phyloP scores from a whole-genome alignment of 2,888 invertebrate genomes.

The Phymatocera aterrima region DNA sequence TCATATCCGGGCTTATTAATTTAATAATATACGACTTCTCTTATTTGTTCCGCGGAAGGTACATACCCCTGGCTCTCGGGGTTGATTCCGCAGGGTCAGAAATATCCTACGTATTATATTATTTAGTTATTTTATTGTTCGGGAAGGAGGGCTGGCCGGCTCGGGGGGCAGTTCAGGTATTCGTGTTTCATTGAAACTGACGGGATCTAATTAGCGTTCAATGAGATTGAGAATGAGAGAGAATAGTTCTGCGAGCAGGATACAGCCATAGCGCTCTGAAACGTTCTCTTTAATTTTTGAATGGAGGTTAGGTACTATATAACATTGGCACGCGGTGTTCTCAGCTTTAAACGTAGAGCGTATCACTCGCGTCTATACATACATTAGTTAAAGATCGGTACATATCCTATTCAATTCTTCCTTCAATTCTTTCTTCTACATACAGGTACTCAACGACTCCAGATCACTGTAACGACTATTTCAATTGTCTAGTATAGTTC shows the following conservation, averaged over 20 bases:
- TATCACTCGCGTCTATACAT: not conserved
- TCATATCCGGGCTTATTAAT: slow-evolving; percentile 11
- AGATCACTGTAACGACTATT: slow-evolving; percentile 17
- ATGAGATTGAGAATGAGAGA: not conserved
- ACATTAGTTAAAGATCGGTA: slow-evolving; percentile 21
- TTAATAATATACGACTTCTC: not conserved
- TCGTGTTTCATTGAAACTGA: not conserved
- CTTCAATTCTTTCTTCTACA: not conserved
- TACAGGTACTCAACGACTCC: no score
- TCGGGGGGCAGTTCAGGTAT: not conserved
- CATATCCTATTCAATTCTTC: not conserved
- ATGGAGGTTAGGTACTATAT: slow-evolving; percentile 15
- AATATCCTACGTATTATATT: not conserved
- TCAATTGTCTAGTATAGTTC: not conserved
- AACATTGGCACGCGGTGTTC: not conserved
- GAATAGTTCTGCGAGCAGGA: not conserved
- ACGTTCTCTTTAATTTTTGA: slow-evolving; percentile 24
- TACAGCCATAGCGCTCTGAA: slow-evolving; percentile 8
- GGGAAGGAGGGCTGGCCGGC: no score
- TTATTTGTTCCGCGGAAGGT: not conserved
- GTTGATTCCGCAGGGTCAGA: not conserved
- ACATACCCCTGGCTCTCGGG: not conserved
- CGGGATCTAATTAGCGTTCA: not conserved
- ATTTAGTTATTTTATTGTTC: slow-evolving; percentile 23
- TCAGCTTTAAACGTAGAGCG: slow-evolving; percentile 19